Conservation (phyloP, 2,797 vertebrate species). For the Aphelocoma californica region DNA sequence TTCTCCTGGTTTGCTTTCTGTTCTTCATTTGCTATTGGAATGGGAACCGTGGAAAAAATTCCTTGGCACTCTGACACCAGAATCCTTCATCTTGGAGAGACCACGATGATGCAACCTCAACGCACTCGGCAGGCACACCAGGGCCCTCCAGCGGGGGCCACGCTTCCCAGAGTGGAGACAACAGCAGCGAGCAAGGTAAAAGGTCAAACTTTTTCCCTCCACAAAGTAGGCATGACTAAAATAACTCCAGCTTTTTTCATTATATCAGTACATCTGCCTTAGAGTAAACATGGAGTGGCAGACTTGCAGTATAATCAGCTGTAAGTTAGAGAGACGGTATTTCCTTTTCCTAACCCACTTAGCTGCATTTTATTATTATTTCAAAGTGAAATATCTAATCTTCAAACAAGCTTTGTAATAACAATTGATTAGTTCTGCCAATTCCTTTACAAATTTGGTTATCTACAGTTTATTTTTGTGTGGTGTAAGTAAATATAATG, state of each 20-base stretch:
- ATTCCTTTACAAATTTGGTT: conserved; percentile 79
- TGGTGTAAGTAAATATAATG: conserved; percentile 66
- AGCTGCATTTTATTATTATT: conserved; percentile 70
- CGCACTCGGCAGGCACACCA: conserved; percentile 98
- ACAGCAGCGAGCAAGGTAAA: conserved; percentile 99
- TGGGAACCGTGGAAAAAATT: conserved; percentile 75
- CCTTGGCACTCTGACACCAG: conserved; percentile 82
- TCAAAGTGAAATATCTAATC: conserved; percentile 69
- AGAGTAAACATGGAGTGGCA: conserved; percentile 68
- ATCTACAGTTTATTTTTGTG: conserved; percentile 73
- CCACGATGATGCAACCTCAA: conserved; percentile 98
- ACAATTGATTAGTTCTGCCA: conserved; percentile 80
- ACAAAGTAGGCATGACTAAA: conserved; percentile 74
- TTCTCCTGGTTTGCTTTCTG: conserved; percentile 68
- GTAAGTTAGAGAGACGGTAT: conserved; percentile 61
- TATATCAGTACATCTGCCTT: conserved; percentile 70
- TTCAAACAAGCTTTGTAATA: conserved; percentile 75
- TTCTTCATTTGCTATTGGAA: conserved; percentile 77
- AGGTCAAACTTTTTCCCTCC: conserved; percentile 72
- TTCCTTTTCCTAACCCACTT: conserved; percentile 71
- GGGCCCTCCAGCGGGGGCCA: conserved; percentile 99
- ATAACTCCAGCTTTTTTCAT: conserved; percentile 70
- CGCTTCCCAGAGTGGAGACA: conserved; percentile 98
- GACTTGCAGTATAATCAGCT: conserved; percentile 64
- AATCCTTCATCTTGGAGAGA: conserved; percentile 99